phyloP scores from a whole-genome alignment of 2,113 vertebrate genomes.

The Noctilio leporinus region DNA sequence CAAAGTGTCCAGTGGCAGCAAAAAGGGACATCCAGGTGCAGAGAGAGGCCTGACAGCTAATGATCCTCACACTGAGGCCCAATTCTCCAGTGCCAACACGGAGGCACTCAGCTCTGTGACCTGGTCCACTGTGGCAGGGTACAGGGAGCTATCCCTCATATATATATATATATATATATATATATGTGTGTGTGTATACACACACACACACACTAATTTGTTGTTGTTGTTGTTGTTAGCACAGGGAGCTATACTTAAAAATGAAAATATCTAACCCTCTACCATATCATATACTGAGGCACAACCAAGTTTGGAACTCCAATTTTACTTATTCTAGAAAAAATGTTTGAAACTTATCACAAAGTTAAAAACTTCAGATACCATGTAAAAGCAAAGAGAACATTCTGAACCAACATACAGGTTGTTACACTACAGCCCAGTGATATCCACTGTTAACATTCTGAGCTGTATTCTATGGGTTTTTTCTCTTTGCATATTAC shows the following conservation, averaged over 20 bases:
- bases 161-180: too few relatives aligned
- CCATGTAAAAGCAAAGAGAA: not conserved
- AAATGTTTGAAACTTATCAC: not conserved
- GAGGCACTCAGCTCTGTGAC: not conserved
- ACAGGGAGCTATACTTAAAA: not conserved
- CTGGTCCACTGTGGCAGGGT: fast-evolving
- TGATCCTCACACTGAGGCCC: not conserved
- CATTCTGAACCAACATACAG: not conserved
- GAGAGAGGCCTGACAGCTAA: not conserved
- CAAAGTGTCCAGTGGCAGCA: not conserved
- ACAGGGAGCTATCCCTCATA: too few relatives aligned
- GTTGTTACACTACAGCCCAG: not conserved
- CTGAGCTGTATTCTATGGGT: not conserved
- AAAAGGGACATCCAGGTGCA: not conserved
- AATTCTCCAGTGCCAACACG: not conserved
- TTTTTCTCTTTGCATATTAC: not conserved
- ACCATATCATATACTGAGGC: not conserved
- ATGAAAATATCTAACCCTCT: not conserved
- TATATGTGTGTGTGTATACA: too few relatives aligned
- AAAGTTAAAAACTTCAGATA: not conserved
- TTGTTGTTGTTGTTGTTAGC: too few relatives aligned
- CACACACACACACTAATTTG: too few relatives aligned
- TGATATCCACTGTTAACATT: not conserved
- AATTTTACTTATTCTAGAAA: not conserved
- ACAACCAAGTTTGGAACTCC: not conserved